Evolutionary conservation across 2,113 vertebrate species (phyloP).

Genomic region (Phoenicopterus ruber): DNA sequence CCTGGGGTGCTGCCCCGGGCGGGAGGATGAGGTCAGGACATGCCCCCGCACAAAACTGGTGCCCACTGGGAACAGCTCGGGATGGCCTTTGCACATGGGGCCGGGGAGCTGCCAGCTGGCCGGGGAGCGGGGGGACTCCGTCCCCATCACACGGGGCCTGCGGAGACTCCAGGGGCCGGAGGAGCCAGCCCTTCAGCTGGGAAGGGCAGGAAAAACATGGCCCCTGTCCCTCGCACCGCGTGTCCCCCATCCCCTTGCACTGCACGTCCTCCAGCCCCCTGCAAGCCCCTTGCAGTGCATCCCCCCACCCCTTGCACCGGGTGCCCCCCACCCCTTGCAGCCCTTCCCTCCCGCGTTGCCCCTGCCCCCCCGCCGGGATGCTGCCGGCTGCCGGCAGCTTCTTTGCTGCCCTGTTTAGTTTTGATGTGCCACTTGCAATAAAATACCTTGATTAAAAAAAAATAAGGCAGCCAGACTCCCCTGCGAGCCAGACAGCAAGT

Average conservation of each 20-base stretch:
- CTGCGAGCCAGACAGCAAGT: background rate
- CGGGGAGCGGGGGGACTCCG: background rate
- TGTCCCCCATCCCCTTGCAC: background rate
- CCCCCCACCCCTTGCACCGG: too few species aligned
- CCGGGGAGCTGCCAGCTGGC: background rate
- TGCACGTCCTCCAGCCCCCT: background rate
- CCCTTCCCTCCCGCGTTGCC: background rate
- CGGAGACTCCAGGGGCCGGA: background rate
- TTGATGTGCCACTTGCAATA: background rate
- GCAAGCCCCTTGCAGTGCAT: background rate
- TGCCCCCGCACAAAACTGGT: rapidly evolving
- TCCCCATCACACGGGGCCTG: rapidly evolving
- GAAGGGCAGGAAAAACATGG: background rate
- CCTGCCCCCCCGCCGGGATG: rapidly evolving
- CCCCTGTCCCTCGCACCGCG: background rate
- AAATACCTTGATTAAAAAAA: background rate
- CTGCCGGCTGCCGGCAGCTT: rapidly evolving
- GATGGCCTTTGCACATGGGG: background rate
- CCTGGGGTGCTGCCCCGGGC: background rate
- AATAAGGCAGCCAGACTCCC: background rate
- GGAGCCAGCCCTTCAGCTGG: background rate
- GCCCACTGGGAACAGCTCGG: too few species aligned
- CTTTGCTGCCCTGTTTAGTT: background rate
- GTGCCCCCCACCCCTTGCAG: background rate
- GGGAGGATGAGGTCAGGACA: background rate